Evolutionary conservation across 2,888 invertebrate genomes (phyloP), one percentile per base, ranked within the genome.

Genomic region (Drosophila helvetica): DNA sequence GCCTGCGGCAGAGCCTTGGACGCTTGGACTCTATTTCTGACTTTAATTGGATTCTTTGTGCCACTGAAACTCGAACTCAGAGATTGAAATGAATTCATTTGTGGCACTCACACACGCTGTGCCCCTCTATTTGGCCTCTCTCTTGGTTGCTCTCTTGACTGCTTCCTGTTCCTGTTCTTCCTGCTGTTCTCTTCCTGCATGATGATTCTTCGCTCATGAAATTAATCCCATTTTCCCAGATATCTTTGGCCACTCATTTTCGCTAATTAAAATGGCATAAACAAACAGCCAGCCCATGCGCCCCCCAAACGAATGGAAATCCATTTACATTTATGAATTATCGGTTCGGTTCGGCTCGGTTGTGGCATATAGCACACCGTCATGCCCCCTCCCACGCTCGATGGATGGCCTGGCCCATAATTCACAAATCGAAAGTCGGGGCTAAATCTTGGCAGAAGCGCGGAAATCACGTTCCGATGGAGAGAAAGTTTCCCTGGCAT

Each of bases 381-480:
- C 64, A 56, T 64, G 45, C 69, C 64, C 48, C n/a, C 38, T 17
- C 25, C 52, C 61, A 10, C 42, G 3, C 5, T 18, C 38, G 54
- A 52, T 53, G 57, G 63, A 60, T 58, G 74, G 74, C 75, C 86
- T 78, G 22, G 22, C 22, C 22, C 84, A 83, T 83, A 84, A 83
- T 74, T 83, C 86, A 83, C 72, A 81, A 78, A 82, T 82, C 83
- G 82, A 86, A 78, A 60, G 57, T 45, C 38, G 53, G 43, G 50
- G 43, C 50, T 76, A 90, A 89, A 89, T 88, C 89, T 88, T 80
- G 62, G 60, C 72, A 66, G 77, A 78, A 77, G 80, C 83, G 77
- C 82, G 86, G 82, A 85, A 89, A 90, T 90, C 90, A 90, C 90
- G 90, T 90, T 81, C 88, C 48, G 48, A 47, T 57, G 74, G 70